phyloP scores from a whole-genome alignment of 2,888 invertebrate genomes.

The Drosophila quasianomalipes region DNA sequence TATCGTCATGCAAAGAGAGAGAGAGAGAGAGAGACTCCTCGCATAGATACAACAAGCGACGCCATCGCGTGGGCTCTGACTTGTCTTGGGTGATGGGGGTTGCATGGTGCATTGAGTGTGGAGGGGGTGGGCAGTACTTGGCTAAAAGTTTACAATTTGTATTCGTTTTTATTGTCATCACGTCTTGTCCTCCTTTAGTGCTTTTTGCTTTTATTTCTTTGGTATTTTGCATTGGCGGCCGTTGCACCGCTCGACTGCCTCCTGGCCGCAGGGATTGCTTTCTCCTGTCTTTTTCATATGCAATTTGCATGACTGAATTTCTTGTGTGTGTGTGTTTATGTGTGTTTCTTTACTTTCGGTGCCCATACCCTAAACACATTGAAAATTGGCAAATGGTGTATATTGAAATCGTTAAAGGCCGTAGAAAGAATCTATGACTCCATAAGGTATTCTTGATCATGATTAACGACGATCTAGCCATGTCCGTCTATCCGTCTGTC shows the following conservation, averaged over 20 bases:
- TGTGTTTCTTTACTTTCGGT: background rate
- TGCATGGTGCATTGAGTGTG: background rate
- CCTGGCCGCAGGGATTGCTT: slow-evolving; percentile 13
- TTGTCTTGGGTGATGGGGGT: slow-evolving; percentile 1
- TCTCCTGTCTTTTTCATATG: slow-evolving; percentile 55
- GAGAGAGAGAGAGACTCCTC: slow-evolving; percentile 43
- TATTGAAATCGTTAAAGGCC: background rate
- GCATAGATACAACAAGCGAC: slow-evolving; percentile 32
- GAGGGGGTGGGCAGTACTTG: slow-evolving; percentile 48
- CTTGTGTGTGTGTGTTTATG: background rate
- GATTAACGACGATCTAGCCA: background rate
- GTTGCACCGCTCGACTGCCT: slow-evolving; percentile 37
- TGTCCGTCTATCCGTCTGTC: background rate
- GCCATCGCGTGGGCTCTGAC: slow-evolving; percentile 57
- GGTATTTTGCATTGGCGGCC: slow-evolving; percentile 46
- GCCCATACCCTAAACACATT: background rate
- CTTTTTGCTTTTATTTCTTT: slow-evolving; percentile 38
- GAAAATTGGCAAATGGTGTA: background rate
- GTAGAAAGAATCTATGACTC: background rate
- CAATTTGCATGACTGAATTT: slow-evolving; percentile 48
- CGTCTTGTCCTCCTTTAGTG: slow-evolving; percentile 64
- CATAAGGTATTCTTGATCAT: background rate
- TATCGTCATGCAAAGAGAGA: slow-evolving; percentile 52
- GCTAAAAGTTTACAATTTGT: slow-evolving; percentile 77
- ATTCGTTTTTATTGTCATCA: slow-evolving; percentile 77